Evolutionary conservation across 2,888 invertebrate genomes (phyloP), one percentile per base, ranked within the genome.

Genomic region (Coremacera marginata): DNA sequence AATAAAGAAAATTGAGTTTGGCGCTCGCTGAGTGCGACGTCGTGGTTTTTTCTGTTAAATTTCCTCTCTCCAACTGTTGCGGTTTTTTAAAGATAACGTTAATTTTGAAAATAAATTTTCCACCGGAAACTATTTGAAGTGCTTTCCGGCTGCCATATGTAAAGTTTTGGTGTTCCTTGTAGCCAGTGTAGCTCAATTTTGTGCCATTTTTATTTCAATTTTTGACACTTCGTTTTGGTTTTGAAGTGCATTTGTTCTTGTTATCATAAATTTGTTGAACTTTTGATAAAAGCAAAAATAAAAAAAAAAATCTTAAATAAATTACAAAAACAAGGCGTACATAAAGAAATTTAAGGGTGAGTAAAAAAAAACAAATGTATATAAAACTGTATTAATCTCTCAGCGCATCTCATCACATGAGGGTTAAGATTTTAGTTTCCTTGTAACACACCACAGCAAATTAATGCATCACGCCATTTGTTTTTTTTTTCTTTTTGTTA

Each of bases 71-170:
- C 51, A 51, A 22, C 25, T 49, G 7, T 51, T 51, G 14, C 68
- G 16, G 0, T 1, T 16, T 63, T 27, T 5, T 60, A 22, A 19
- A 31, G 65, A 19, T 37, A 14, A 34, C 5, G 16, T 52, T 55
- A n/a, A 34, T 37, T 71, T 22, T 60, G 25, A 71, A 71, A 71
- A 71, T 60, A 71, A 25, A 60, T 60, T 71, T 71, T 60, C 49
- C 44, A 51, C 49, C 72, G 72, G 62, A 72, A 72, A 60, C 16
- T 72, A 31, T 2, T 71, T 51, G 16, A 31, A 60, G 57, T 57
- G 71, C 57, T 71, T 57, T 37, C 71, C 71, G 51, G 25, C 70
- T 52, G 52, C 22, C 31, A 16, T 44, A 44, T 44, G 44, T 11
- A 44, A 44, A 44, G 44, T 44, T 11, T 44, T 60, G 7, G 9